phyloP scores from a whole-genome alignment of 1,140 invertebrate genomes.

The Odontomachus brunneus region DNA sequence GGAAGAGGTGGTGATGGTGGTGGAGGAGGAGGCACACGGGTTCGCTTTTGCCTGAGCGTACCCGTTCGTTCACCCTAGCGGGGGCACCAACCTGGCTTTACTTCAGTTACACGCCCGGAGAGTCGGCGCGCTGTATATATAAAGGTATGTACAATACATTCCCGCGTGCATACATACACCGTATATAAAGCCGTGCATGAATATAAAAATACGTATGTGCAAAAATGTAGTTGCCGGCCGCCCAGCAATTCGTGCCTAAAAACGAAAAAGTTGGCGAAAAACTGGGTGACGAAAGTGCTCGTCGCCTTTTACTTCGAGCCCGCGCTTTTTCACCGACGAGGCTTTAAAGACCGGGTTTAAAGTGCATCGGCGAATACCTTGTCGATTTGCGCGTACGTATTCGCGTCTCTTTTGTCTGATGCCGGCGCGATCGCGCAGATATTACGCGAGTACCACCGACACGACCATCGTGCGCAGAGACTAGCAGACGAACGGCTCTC shows the following conservation, averaged over 20 bases:
- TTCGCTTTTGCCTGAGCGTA: conserved; percentile 82
- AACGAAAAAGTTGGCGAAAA: conserved; percentile 8
- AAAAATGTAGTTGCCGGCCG: not conserved
- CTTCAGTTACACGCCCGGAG: conserved; percentile 83
- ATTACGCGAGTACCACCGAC: no score
- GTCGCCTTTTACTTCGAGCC: not conserved
- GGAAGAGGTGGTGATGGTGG: conserved; percentile 70
- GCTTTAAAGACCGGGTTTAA: not conserved
- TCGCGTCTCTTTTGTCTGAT: no score
- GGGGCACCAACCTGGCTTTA: conserved; percentile 86
- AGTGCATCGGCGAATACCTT: no score
- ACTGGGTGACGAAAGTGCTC: not conserved
- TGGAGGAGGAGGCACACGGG: conserved; percentile 81
- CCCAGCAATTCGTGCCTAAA: not conserved
- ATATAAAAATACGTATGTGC: conserved; percentile 10
- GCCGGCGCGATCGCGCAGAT: no score
- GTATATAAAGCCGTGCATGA: not conserved
- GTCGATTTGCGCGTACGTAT: no score
- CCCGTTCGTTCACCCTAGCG: conserved; percentile 85
- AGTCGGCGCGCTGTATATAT: conserved; percentile 77
- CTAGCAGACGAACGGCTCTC: no score
- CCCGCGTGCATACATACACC: not conserved
- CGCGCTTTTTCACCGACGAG: not conserved
- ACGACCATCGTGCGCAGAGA: no score
- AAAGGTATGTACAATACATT: conserved; percentile 57